phyloP scores from a whole-genome alignment of 1,140 invertebrate species.

The Copidosoma floridanum region DNA sequence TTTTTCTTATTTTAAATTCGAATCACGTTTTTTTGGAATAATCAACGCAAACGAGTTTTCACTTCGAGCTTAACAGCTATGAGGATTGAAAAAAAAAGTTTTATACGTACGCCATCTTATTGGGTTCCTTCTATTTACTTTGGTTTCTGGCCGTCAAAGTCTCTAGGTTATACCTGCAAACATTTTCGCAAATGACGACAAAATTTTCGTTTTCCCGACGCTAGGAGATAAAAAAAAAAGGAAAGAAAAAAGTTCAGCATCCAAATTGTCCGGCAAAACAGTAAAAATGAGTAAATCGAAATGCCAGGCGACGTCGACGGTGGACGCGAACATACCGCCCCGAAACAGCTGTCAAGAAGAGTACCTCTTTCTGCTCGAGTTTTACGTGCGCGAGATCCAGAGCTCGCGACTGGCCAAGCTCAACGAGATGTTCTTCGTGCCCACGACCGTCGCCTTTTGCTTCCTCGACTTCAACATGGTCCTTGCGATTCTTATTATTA shows the following conservation, averaged over 20 bases:
- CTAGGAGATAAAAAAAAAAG: neutral
- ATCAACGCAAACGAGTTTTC: too few species aligned
- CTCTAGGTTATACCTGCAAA: too few species aligned
- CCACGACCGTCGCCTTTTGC: constrained; percentile 42
- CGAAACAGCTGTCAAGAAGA: constrained; percentile 29
- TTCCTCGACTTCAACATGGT: constrained; percentile 40
- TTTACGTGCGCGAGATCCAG: constrained; percentile 43
- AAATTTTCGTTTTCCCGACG: too few species aligned
- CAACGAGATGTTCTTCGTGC: constrained; percentile 48
- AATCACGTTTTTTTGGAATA: too few species aligned
- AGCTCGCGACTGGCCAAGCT: constrained; percentile 41
- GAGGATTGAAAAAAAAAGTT: too few species aligned
- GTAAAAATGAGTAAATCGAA: neutral
- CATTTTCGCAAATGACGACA: too few species aligned
- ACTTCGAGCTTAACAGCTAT: too few species aligned
- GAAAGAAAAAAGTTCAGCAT: neutral
- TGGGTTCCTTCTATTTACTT: too few species aligned
- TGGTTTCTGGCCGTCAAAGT: too few species aligned
- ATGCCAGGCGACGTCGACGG: neutral
- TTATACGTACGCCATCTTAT: too few species aligned
- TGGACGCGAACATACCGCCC: neutral
- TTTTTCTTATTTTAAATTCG: too few species aligned
- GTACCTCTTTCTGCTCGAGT: constrained; percentile 49
- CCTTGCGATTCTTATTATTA: neutral
- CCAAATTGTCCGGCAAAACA: too few species aligned